Evolutionary conservation across 2,113 vertebrate species (phyloP).

Genomic region (Pongo pygmaeus): DNA sequence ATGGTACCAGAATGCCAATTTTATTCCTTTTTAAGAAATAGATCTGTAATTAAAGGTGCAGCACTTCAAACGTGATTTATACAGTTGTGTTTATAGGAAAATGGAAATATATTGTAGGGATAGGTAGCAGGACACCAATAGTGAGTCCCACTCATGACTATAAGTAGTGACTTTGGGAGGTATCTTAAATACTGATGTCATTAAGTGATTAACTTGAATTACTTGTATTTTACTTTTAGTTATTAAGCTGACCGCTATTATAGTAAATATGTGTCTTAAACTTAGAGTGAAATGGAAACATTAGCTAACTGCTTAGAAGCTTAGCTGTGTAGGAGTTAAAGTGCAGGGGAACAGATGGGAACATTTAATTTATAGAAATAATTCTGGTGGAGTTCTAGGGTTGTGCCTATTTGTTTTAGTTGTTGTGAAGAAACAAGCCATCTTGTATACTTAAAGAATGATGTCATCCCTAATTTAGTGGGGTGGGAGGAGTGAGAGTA

Average conservation of each 20-base stretch:
- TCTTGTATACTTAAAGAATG: neutral
- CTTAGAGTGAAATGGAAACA: neutral
- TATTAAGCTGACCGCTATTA: neutral
- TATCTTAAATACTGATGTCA: neutral
- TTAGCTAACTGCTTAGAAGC: neutral
- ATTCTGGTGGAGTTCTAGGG: neutral
- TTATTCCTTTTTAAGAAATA: neutral
- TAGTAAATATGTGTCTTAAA: constrained; percentile 17
- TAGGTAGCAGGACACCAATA: neutral
- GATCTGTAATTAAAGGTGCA: neutral
- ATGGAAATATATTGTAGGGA: neutral
- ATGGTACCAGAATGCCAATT: neutral
- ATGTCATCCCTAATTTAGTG: neutral
- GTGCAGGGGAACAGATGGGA: neutral
- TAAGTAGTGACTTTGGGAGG: neutral
- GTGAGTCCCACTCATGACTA: neutral
- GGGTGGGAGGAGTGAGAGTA: neutral
- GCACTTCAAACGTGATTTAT: neutral
- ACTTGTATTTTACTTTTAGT: neutral
- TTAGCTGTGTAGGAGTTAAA: neutral
- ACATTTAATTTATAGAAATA: neutral
- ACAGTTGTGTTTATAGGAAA: neutral
- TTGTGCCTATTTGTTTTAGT: neutral
- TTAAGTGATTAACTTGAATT: neutral
- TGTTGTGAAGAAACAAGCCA: neutral